These are phyloP conservation scores for Phylloscopus collybita DNA, from an alignment of 2,797 vertebrate species.

Conservation along the genomic window DNA sequence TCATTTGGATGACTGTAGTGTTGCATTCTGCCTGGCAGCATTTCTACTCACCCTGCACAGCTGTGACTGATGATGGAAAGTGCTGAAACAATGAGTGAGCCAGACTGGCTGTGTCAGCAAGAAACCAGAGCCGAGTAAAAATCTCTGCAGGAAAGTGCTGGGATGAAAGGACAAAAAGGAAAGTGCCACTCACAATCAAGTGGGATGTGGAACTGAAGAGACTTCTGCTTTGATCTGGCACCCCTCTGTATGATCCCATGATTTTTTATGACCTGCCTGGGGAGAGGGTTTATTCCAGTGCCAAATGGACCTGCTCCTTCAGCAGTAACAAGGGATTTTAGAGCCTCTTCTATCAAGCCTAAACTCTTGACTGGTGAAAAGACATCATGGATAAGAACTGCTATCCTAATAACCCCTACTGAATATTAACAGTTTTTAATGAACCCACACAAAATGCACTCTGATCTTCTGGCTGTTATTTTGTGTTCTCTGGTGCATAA, in stretches of 20 bases:
- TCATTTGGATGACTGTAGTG: not conserved
- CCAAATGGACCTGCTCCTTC: not conserved
- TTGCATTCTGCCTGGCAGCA: not conserved
- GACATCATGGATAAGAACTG: not conserved
- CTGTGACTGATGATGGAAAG: not conserved
- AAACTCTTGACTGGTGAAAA: not conserved
- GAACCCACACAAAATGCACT: not conserved
- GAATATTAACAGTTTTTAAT: not conserved
- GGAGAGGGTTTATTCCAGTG: not conserved
- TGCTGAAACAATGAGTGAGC: slow-evolving; percentile 33
- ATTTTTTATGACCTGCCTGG: not conserved
- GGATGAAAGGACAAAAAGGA: slow-evolving; percentile 8
- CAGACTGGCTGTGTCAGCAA: slow-evolving; percentile 26
- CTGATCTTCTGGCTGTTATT: not conserved
- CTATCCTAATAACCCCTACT: not conserved
- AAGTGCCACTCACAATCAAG: not conserved
- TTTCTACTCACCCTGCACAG: not conserved
- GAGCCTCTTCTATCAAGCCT: not conserved
- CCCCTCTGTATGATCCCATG: not conserved
- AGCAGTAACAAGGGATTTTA: not conserved
- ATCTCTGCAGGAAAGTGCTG: not conserved
- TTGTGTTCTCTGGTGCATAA: not conserved
- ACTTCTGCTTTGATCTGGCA: not conserved
- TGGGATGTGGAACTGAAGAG: not conserved
- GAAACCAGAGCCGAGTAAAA: not conserved